A percentile compares a stretch with the other conserved stretches of the same genome.
Conservation (phyloP, 2,113 vertebrate genomes). For the Atlantisia rogersi region DNA sequence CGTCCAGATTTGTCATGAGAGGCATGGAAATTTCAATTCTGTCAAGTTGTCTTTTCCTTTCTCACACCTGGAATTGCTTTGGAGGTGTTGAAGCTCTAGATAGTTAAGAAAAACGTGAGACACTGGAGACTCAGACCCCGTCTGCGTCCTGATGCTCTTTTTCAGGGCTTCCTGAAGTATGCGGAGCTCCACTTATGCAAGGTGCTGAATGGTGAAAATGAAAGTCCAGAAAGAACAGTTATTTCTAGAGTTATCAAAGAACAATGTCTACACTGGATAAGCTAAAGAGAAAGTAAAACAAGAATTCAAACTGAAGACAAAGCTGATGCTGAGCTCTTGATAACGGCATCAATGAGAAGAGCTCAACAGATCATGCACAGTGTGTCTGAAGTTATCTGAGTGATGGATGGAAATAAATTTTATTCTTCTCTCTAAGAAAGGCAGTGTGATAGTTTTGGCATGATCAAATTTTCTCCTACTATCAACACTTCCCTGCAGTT, state of each 20-base stretch:
- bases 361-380: neutral
- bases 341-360: neutral
- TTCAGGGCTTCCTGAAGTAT: neutral
- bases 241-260: neutral
- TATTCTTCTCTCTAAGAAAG: neutral
- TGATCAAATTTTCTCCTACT: neutral
- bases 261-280: neutral
- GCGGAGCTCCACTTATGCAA: neutral
- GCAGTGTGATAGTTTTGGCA: neutral
- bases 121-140: neutral
- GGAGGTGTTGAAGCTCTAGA: neutral
- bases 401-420: neutral
- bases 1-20: neutral
- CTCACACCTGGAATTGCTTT: neutral
- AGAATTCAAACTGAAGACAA: slow-evolving; percentile 14
- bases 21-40: neutral
- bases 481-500: neutral
- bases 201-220: neutral
- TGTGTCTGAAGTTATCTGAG: neutral
- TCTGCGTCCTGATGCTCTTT: neutral
- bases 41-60: neutral
- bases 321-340: neutral
- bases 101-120: neutral
- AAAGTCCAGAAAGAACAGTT: neutral
- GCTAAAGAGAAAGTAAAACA: neutral